phyloP scores from a whole-genome alignment of 2,888 invertebrate species.

The Lasioglossum pauxillum region DNA sequence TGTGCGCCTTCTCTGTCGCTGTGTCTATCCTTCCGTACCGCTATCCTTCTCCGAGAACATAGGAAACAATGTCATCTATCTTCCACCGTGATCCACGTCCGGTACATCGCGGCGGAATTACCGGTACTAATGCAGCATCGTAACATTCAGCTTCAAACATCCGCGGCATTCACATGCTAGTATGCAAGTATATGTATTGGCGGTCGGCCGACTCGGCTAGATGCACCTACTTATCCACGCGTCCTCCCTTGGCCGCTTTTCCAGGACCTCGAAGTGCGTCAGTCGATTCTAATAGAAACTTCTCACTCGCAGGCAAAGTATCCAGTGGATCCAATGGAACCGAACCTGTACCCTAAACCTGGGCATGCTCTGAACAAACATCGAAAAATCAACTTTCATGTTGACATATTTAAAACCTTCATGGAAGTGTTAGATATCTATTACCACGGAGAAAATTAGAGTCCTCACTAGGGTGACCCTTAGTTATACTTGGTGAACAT shows the following conservation, averaged over 20 bases:
- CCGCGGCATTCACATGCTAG: constrained; percentile 47
- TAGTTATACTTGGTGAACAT: no score
- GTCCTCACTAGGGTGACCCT: no score
- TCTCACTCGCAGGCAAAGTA: no score
- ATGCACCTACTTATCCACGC: constrained; percentile 58
- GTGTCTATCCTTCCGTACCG: constrained; percentile 18
- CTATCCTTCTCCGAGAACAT: constrained; percentile 58
- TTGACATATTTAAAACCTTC: no score
- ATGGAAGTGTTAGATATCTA: no score
- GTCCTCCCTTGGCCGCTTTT: constrained; percentile 26
- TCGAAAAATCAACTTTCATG: no score
- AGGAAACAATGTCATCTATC: constrained; percentile 78
- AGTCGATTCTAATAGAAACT: no score
- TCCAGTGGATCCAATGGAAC: no score
- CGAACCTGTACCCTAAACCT: no score
- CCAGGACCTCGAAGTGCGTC: background rate
- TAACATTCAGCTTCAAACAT: constrained; percentile 54
- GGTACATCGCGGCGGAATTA: constrained; percentile 75
- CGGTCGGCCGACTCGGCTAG: constrained; percentile 40
- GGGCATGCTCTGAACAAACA: no score
- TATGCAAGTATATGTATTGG: constrained; percentile 5
- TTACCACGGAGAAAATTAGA: no score
- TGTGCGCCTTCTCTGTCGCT: constrained; percentile 31
- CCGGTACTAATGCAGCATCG: constrained; percentile 71
- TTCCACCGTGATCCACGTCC: constrained; percentile 76